Base-by-base conservation (phyloP, 1,140 invertebrate species). In the Potamilus streckersoni region DNA sequence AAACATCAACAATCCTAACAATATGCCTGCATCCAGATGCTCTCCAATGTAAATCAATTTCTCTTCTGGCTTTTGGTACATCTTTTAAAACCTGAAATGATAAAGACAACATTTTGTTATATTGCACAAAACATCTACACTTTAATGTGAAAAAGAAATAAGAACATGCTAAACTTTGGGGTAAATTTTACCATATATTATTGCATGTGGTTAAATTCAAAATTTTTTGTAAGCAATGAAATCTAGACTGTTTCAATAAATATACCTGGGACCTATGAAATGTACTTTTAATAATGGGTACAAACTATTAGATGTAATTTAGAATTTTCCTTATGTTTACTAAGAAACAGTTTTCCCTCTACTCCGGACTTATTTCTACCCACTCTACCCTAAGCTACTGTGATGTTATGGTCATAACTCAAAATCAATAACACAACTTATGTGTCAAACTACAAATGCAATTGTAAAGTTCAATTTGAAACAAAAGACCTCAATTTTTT, bases 11-110 rank as follows among this genome's bases (percentile, higher is more conserved):
- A 70, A 97, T 95, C 81, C 93, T 94, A 2, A 99, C 97, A 85
- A 99, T 98, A 89, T 99, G 95, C 83, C 93, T 93, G 87, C 96
- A 98, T 38, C 94, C 94, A 81, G 81, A 86, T 0, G 96, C 96
- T 86, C 95, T 93, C 94, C 96, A 98, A 89, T 99, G 98, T 19
- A 99, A 91, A 81, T 98, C 96, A 3, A 99, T 96, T 91, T 99
- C 98, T 73, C 97, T 91, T 78, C 96, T 91, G 0, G 97, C 96
- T 91, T 99, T 99, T 4, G 93, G 91, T 83, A 94, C 95, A 90
- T 99, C 98, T 80, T 96, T 93, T 13, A 99, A 91, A 38, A 98
- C 95, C 94, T 97, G 90, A 67, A 92, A 89, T 74, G 73, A 2
- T 69, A 57, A 76, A 78, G 60, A 75, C n/a, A 71, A 63, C 5